Evolutionary conservation across 2,797 vertebrate species (phyloP), one percentile per base, ranked within the genome.

Genomic region (Lacerta bilineata): DNA sequence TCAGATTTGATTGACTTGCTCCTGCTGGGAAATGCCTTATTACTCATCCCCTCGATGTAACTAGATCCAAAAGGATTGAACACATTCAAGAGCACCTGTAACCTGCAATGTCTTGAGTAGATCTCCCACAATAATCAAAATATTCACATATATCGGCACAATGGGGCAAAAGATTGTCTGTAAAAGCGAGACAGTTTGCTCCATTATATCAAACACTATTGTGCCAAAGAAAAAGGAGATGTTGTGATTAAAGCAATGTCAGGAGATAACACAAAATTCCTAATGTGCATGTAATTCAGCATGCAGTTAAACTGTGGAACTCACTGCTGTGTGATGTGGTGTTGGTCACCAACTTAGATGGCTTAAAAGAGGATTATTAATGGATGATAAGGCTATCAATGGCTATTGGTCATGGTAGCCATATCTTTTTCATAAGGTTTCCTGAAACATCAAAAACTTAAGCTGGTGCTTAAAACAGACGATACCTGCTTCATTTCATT

Each of bases 11-110:
- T 75, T 78, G 80, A 79, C 69, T 72, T 79, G 23, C 27, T 59
- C 68, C 50, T 41, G 46, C 50, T 83, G 74, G 39, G 64, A 74
- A 86, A 36, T 39, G 83, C 27, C 78, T 81, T 39, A 86, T 86
- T 77, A 27, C 66, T 76, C 84, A 89, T 82, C 66, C 79, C 59
- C 11, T 76, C 82, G 25, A 75, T 82, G 29, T 86, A 69, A 89
- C 36, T 11, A 13, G 84, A 64, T 82, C 66, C 43, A 81, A 41
- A 76, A 80, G 79, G 71, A 39, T 29, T 46, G 74, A 72, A 89
- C 23, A 75, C 72, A 76, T 50, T 74, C 84, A 75, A n/a, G 29
- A 23, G 5, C 4, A 68, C 59, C 33, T 36, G 27, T 50, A 29
- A 29, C 39, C 83, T 81, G 79, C 71, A 81, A 81, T 85, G 33